A percentile compares a stretch with the other conserved stretches of the same genome.
These are phyloP conservation scores for Brevipalpus yothersi DNA, from an alignment of 1,140 invertebrate species.

Conservation along the genomic window DNA sequence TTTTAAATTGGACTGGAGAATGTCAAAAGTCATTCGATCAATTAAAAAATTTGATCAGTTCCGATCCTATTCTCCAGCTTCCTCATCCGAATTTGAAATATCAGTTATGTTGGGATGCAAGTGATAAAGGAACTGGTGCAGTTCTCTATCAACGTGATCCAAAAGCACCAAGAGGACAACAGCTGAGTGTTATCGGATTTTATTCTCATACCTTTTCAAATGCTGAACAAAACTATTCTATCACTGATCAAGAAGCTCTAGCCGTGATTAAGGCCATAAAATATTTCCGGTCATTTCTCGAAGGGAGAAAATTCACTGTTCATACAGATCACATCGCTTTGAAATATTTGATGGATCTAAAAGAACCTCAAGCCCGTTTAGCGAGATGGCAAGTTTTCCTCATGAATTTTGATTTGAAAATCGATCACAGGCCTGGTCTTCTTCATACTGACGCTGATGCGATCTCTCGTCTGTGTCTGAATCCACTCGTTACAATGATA, in stretches of 20 bases:
- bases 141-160: conserved; percentile 5
- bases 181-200: conserved; percentile 14
- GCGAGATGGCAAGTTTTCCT: no score
- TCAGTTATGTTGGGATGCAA: conserved; percentile 10
- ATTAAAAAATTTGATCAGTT: background rate
- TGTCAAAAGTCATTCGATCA: background rate
- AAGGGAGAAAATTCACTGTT: conserved; percentile 8
- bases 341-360: background rate
- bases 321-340: background rate
- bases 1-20: background rate
- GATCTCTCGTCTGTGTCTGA: background rate
- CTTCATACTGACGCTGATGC: background rate
- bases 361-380: conserved; percentile 1
- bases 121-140: conserved; percentile 7
- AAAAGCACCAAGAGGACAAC: conserved; percentile 3
- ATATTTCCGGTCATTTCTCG: conserved; percentile 9
- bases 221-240: conserved; percentile 19
- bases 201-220: conserved; percentile 16
- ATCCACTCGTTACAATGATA: background rate
- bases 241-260: conserved; percentile 21
- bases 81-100: conserved; percentile 6
- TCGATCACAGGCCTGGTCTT: background rate
- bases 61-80: conserved; percentile 1
- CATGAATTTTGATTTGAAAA: background rate
- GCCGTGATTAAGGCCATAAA: conserved; percentile 20